Percentiles rank a stretch among this genome's conserved stretches.
phyloP scores from a whole-genome alignment of 2,888 invertebrate genomes.

The Sphaerophoria rueppellii region DNA sequence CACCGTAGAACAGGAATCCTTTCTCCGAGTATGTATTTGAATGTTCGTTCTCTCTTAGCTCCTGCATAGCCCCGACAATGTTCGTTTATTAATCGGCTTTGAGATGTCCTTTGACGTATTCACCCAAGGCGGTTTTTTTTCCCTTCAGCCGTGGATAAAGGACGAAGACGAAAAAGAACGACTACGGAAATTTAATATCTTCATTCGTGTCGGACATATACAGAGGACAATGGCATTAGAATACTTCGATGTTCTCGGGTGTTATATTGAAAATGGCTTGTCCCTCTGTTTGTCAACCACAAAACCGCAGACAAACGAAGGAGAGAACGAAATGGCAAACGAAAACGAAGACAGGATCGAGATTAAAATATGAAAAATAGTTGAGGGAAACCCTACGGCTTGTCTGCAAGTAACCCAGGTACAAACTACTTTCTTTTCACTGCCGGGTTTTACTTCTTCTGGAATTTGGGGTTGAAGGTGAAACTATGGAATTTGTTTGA shows the following conservation, averaged over 20 bases:
- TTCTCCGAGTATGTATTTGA: constrained; percentile 18
- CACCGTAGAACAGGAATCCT: constrained; percentile 24
- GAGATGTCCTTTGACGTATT: constrained; percentile 68
- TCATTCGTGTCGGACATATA: constrained; percentile 26
- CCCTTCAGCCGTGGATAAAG: constrained; percentile 19
- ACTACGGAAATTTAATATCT: constrained; percentile 69
- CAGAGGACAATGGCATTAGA: constrained; percentile 13
- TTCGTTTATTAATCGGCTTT: constrained; percentile 69
- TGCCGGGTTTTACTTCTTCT: constrained; percentile 3
- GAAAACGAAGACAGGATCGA: constrained; percentile 46
- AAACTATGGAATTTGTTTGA: constrained; percentile 46
- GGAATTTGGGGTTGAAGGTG: constrained; percentile 17
- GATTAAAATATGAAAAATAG: constrained; percentile 59
- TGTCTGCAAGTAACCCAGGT: constrained; percentile 1
- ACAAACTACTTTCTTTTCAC: background rate
- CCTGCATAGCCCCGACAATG: constrained; percentile 32
- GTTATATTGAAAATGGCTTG: constrained; percentile 45
- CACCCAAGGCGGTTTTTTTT: constrained; percentile 47
- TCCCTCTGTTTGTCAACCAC: constrained; percentile 39
- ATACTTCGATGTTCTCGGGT: constrained; percentile 4
- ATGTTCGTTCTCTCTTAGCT: constrained; percentile 41
- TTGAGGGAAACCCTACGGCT: constrained; percentile 62
- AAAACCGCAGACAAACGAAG: constrained; percentile 62
- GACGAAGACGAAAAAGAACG: constrained; percentile 37
- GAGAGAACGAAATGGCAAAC: constrained; percentile 11